phyloP scores from a whole-genome alignment of 2,888 invertebrate genomes.

The Brachypterus glaber region DNA sequence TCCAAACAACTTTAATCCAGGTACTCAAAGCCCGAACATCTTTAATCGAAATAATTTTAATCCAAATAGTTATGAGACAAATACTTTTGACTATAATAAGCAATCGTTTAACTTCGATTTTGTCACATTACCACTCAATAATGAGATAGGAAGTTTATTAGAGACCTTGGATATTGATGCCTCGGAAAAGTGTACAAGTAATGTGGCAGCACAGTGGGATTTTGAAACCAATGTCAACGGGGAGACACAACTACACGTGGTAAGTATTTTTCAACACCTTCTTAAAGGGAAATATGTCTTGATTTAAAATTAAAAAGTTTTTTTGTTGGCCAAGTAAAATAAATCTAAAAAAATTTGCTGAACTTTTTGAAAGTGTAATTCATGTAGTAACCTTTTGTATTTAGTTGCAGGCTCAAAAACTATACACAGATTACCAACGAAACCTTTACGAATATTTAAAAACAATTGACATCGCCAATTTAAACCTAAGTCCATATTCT shows the following conservation, averaged over 20 bases:
- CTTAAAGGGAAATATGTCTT: no score
- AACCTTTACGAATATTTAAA: slow-evolving; percentile 68
- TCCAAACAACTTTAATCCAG: neutral
- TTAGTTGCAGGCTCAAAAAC: slow-evolving; percentile 70
- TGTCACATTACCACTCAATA: slow-evolving; percentile 14
- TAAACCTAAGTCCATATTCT: slow-evolving; percentile 58
- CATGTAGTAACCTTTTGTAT: slow-evolving; percentile 32
- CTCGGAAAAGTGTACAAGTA: slow-evolving; percentile 71
- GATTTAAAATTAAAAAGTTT: no score
- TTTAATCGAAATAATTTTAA: neutral
- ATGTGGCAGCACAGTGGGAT: slow-evolving; percentile 83
- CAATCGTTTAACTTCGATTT: neutral
- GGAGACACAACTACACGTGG: slow-evolving; percentile 71
- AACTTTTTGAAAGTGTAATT: slow-evolving; percentile 6
- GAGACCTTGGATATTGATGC: slow-evolving; percentile 65
- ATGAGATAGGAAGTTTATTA: slow-evolving; percentile 49
- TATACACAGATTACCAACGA: slow-evolving; percentile 75
- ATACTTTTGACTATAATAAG: neutral
- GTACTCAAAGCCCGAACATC: no score
- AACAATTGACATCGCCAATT: slow-evolving; percentile 51
- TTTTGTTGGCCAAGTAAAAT: slow-evolving; percentile 3
- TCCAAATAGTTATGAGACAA: neutral
- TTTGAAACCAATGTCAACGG: slow-evolving; percentile 83
- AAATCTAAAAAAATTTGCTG: slow-evolving; percentile 6
- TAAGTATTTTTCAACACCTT: no score